Conservation (phyloP, 2,797 vertebrate species). For the Enteromius afrohamiltoni region DNA sequence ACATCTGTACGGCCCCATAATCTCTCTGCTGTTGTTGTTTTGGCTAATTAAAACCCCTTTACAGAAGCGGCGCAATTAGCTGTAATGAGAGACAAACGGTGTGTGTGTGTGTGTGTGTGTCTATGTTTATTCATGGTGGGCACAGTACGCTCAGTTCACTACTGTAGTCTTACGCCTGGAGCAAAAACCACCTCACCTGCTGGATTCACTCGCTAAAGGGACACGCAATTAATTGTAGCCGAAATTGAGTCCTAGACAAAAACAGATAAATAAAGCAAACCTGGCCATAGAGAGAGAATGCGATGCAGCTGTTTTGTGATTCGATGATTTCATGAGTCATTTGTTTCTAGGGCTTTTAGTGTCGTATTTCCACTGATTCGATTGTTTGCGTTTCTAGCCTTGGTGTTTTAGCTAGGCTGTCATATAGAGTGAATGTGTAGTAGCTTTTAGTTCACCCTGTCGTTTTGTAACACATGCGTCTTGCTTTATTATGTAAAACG, state of each 20-base stretch:
- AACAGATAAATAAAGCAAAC: background rate
- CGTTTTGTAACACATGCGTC: background rate
- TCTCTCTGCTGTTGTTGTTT: conserved; percentile 58
- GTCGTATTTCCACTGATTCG: background rate
- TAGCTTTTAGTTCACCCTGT: background rate
- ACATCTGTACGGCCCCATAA: conserved; percentile 50
- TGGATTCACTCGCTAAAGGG: background rate
- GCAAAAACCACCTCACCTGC: conserved; percentile 35
- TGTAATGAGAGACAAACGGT: conserved; percentile 37
- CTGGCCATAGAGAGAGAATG: background rate
- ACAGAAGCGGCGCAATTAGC: conserved; percentile 53
- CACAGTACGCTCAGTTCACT: background rate
- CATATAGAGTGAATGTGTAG: background rate
- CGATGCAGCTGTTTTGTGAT: background rate
- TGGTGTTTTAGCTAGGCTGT: background rate
- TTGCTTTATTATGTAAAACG: background rate
- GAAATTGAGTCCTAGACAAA: background rate
- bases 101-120: background rate
- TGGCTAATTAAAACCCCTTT: conserved; percentile 60
- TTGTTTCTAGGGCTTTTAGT: background rate
- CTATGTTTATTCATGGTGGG: background rate
- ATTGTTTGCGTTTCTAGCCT: background rate
- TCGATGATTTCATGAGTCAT: background rate
- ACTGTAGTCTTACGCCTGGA: conserved; percentile 34
- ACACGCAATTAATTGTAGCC: background rate